phyloP scores from a whole-genome alignment of 2,888 invertebrate species.

The Drosophila meridionalis region DNA sequence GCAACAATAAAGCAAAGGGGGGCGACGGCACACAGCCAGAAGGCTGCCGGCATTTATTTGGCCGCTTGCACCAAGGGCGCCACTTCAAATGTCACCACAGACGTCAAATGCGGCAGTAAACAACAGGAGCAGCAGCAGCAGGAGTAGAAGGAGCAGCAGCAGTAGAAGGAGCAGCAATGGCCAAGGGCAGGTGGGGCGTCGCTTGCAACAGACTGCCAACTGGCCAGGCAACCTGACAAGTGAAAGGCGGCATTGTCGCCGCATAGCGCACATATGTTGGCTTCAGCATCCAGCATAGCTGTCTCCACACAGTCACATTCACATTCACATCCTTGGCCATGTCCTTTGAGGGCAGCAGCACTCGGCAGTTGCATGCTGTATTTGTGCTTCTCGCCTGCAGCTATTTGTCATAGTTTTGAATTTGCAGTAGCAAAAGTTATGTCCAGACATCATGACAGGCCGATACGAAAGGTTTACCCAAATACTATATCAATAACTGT shows the following conservation, averaged over 20 bases:
- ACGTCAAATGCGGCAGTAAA: constrained; percentile 61
- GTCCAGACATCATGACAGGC: constrained; percentile 41
- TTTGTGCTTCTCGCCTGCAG: constrained; percentile 31
- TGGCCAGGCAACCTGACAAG: constrained; percentile 54
- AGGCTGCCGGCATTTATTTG: constrained; percentile 68
- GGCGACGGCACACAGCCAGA: constrained; percentile 2
- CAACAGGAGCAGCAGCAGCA: constrained; percentile 41
- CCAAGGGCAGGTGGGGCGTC: constrained; percentile 25
- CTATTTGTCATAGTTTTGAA: constrained; percentile 57
- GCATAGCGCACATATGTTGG: constrained; percentile 37
- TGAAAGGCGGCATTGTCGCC: constrained; percentile 55
- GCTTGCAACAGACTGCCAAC: constrained; percentile 24
- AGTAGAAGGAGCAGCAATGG: not conserved
- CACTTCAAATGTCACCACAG: constrained; percentile 74
- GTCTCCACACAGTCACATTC: constrained; percentile 15
- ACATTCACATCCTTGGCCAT: constrained; percentile 28
- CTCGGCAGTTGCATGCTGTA: constrained; percentile 22
- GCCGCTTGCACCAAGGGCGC: constrained; percentile 50
- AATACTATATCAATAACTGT: constrained; percentile 33
- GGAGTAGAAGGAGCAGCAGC: constrained; percentile 16
- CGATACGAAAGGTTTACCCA: constrained; percentile 17
- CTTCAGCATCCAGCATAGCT: constrained; percentile 27
- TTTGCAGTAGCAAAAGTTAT: constrained; percentile 43
- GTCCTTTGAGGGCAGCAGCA: constrained; percentile 6
- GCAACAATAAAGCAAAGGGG: constrained; percentile 27